Conservation (phyloP, 37 sponge, comb jelly and placozoan genomes). For the Sycon ciliatum region DNA sequence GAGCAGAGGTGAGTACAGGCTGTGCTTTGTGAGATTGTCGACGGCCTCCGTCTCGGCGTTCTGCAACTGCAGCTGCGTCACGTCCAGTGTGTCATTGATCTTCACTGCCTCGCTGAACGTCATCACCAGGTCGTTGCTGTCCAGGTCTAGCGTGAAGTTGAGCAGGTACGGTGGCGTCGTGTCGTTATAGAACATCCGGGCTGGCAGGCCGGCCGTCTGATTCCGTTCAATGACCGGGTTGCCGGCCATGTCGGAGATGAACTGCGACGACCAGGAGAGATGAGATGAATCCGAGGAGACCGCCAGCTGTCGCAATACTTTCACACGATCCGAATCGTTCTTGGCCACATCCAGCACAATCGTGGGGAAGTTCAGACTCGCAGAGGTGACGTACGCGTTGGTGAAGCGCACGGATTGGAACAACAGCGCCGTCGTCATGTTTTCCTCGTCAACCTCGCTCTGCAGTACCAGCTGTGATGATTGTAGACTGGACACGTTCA, state of each 20-base stretch:
- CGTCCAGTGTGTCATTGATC: conserved; percentile 62
- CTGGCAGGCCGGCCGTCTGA: conserved; percentile 14
- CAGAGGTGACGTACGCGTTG: conserved; percentile 36
- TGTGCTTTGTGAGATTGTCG: conserved; percentile 16
- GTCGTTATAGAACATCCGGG: conserved; percentile 44
- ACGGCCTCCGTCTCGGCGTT: not conserved
- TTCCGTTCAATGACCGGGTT: conserved; percentile 36
- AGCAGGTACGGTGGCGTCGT: conserved; percentile 52
- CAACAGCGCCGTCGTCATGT: conserved; percentile 11
- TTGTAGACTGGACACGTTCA: conserved; percentile 26
- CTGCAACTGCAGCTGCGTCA: conserved; percentile 60
- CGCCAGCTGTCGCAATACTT: conserved; percentile 55
- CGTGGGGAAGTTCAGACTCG: conserved; percentile 44
- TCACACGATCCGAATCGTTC: conserved; percentile 68
- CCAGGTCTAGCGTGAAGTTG: conserved; percentile 73
- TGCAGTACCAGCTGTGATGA: too few species aligned
- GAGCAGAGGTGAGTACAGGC: conserved; percentile 42
- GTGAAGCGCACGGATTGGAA: conserved; percentile 1
- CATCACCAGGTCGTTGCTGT: conserved; percentile 64
- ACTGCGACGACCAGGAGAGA: conserved; percentile 31
- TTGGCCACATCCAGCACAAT: conserved; percentile 59
- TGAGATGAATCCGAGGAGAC: conserved; percentile 32
- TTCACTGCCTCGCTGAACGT: conserved; percentile 85
- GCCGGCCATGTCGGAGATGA: conserved; percentile 57
- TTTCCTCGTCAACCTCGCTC: too few species aligned